phyloP scores from a whole-genome alignment of 2,888 invertebrate species.

The Rhingia campestris region DNA sequence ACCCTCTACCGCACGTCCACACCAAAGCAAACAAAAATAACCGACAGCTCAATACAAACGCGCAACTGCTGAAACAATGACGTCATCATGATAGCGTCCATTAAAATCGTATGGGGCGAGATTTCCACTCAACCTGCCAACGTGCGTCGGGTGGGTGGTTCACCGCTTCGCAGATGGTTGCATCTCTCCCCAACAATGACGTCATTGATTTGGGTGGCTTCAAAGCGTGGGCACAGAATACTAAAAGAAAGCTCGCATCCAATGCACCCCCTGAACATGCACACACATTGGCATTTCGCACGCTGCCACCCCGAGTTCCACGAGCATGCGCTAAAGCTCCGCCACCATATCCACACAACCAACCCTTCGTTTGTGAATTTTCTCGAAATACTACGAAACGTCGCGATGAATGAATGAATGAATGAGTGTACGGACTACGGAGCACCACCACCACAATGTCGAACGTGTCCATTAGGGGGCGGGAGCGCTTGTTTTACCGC shows the following conservation, averaged over 20 bases:
- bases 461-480: constrained; percentile 7
- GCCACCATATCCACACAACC: background rate
- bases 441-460: background rate
- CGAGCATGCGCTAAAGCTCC: constrained; percentile 40
- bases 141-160: background rate
- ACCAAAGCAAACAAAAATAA: constrained; percentile 5
- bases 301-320: background rate
- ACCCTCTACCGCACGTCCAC: background rate
- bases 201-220: constrained; percentile 77
- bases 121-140: constrained; percentile 1
- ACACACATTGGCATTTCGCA: constrained; percentile 8
- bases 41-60: constrained; percentile 10
- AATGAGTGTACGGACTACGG: constrained; percentile 49
- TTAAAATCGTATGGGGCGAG: background rate
- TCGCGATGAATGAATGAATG: constrained; percentile 68
- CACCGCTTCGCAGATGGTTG: constrained; percentile 10
- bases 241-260: constrained; percentile 25
- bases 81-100: constrained; percentile 43
- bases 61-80: constrained; percentile 57
- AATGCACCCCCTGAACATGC: constrained; percentile 6
- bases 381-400: constrained; percentile 57
- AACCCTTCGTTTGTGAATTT: background rate
- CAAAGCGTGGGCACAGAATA: constrained; percentile 51
- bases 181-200: constrained; percentile 78
- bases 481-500: constrained; percentile 18